These are phyloP conservation scores for Bombus waltoni DNA, from an alignment of 1,140 invertebrate genomes.

Conservation along the genomic window DNA sequence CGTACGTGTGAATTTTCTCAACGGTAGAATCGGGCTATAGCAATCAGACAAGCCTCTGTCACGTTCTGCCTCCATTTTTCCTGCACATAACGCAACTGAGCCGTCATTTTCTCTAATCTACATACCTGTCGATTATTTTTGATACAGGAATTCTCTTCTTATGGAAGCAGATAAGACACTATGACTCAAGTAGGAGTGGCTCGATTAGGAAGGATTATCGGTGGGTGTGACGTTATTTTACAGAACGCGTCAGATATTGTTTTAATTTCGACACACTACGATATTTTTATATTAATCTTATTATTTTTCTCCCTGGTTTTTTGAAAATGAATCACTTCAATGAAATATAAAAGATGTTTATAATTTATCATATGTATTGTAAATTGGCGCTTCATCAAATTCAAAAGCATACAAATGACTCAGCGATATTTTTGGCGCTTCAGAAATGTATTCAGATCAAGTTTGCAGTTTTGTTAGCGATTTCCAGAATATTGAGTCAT, in stretches of 20 bases:
- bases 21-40: constrained; percentile 14
- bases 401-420: neutral
- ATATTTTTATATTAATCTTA: neutral
- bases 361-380: neutral
- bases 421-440: neutral
- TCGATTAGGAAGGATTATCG: neutral
- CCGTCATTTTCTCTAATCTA: constrained; percentile 29
- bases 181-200: neutral
- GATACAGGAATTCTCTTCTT: neutral
- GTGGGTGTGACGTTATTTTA: neutral
- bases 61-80: constrained; percentile 7
- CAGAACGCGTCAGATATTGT: neutral
- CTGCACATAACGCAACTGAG: too few species aligned
- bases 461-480: too few species aligned
- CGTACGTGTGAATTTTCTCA: constrained; percentile 22
- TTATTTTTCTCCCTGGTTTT: neutral
- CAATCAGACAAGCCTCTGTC: constrained; percentile 17
- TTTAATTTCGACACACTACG: too few species aligned
- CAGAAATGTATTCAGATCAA: neutral
- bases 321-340: neutral
- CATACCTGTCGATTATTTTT: constrained; percentile 20
- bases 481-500: too few species aligned
- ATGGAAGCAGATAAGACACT: neutral
- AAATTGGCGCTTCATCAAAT: neutral
- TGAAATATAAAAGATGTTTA: neutral